Percentiles rank a stretch among this genome's conserved stretches.
These are phyloP conservation scores for Delia radicum DNA, from an alignment of 1,140 invertebrate species.

Conservation along the genomic window DNA sequence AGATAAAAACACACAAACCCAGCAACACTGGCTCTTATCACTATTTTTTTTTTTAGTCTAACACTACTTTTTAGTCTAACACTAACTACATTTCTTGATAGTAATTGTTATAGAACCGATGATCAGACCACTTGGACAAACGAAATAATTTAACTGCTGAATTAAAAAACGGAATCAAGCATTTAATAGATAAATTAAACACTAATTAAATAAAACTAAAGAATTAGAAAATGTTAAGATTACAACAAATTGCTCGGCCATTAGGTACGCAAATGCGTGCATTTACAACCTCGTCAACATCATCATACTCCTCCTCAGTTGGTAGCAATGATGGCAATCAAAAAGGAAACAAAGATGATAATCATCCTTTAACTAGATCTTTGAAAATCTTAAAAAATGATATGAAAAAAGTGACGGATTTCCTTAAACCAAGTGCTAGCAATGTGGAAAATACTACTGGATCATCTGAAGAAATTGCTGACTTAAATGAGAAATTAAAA, in stretches of 20 bases:
- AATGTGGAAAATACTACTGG: neutral
- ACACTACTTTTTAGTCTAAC: too few species aligned
- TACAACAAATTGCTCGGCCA: neutral
- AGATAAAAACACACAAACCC: neutral
- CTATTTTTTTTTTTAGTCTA: too few species aligned
- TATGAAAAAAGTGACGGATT: neutral
- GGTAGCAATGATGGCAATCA: too few species aligned
- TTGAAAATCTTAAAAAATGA: conserved; percentile 1
- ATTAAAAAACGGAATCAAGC: too few species aligned
- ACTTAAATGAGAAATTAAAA: neutral
- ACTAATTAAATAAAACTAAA: neutral
- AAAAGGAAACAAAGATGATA: neutral
- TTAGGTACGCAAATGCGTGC: neutral
- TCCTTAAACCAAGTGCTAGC: neutral
- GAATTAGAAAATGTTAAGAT: neutral
- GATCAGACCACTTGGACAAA: neutral
- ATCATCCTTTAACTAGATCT: conserved; percentile 4
- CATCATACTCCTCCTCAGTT: neutral
- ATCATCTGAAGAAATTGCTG: neutral
- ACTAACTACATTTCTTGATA: neutral
- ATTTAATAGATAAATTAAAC: neutral
- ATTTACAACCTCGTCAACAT: neutral
- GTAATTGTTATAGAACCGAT: neutral
- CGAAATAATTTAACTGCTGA: neutral
- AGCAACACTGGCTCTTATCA: conserved; percentile 14